Evolutionary conservation across 2,888 invertebrate genomes (phyloP).

Genomic region (Aproaerema taeniolella): DNA sequence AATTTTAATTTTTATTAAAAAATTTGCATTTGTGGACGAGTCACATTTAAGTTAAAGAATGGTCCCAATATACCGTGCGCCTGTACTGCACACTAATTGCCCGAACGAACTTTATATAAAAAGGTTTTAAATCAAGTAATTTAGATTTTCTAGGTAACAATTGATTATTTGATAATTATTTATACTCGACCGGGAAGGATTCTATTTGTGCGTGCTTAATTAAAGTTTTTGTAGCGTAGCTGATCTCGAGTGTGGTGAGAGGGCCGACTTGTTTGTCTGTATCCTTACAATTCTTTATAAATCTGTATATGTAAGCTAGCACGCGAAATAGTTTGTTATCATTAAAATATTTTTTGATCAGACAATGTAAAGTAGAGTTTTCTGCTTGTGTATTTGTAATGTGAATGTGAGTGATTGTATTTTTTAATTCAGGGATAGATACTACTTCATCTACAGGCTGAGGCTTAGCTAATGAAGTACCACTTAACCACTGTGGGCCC

Average conservation of each 20-base stretch:
- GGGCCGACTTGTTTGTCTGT: background rate
- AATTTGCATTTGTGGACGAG: too few species aligned
- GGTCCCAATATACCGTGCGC: too few species aligned
- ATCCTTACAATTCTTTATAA: background rate
- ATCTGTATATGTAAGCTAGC: background rate
- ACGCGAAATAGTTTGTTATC: background rate
- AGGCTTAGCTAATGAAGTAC: background rate
- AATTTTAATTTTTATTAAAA: too few species aligned
- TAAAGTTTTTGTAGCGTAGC: slow-evolving; percentile 3
- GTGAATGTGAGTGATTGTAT: background rate
- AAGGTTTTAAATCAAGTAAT: slow-evolving; percentile 1
- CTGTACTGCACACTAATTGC: too few species aligned
- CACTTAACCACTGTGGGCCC: background rate
- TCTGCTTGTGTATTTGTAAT: background rate
- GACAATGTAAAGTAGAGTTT: background rate
- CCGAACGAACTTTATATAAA: too few species aligned
- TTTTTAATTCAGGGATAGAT: background rate
- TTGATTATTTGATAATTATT: background rate
- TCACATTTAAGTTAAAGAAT: too few species aligned
- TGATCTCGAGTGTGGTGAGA: background rate
- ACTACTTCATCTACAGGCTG: too few species aligned
- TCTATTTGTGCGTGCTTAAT: slow-evolving; percentile 18
- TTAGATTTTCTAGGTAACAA: background rate
- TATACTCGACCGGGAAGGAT: slow-evolving; percentile 16
- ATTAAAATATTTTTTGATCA: background rate